Percentiles rank a stretch among this genome's conserved stretches.
These are phyloP conservation scores for Epinephelus awoara DNA, from an alignment of 2,797 vertebrate species.

Conservation along the genomic window DNA sequence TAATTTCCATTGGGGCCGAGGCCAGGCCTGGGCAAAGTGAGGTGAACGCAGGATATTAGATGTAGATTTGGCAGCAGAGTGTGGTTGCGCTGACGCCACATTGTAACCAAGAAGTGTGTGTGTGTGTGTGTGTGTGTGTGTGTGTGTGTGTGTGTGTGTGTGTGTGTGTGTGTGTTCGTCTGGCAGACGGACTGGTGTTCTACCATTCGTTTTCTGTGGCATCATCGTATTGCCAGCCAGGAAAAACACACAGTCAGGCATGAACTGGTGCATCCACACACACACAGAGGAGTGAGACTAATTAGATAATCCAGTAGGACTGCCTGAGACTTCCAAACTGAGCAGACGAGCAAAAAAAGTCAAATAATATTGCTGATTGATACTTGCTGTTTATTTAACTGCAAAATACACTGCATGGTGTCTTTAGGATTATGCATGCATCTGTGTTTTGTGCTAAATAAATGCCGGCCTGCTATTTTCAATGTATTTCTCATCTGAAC, in stretches of 20 bases:
- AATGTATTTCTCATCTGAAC: constrained; percentile 33
- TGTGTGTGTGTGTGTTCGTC: constrained; percentile 36
- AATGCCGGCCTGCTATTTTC: constrained; percentile 43
- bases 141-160: constrained; percentile 47
- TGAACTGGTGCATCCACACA: constrained; percentile 47
- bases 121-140: constrained; percentile 32
- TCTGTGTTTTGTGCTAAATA: constrained; percentile 28
- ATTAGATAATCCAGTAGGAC: constrained; percentile 61
- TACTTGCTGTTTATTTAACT: constrained; percentile 13
- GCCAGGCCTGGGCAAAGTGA: constrained; percentile 72
- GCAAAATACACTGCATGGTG: background rate
- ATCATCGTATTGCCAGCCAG: constrained; percentile 64
- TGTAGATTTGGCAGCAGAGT: constrained; percentile 79
- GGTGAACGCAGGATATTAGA: constrained; percentile 81
- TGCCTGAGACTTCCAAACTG: constrained; percentile 35
- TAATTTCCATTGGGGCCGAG: constrained; percentile 77
- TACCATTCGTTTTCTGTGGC: constrained; percentile 67
- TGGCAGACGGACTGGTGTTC: constrained; percentile 57
- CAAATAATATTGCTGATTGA: constrained; percentile 8
- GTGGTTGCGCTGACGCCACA: constrained; percentile 77
- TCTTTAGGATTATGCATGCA: background rate
- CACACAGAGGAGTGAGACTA: constrained; percentile 52
- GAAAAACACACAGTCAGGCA: constrained; percentile 56
- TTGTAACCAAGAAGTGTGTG: constrained; percentile 78
- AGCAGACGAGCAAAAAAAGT: constrained; percentile 27